Evolutionary conservation across 2,797 vertebrate species (phyloP), one percentile per base, ranked within the genome.

Genomic region (Lophotriccus pileatus): DNA sequence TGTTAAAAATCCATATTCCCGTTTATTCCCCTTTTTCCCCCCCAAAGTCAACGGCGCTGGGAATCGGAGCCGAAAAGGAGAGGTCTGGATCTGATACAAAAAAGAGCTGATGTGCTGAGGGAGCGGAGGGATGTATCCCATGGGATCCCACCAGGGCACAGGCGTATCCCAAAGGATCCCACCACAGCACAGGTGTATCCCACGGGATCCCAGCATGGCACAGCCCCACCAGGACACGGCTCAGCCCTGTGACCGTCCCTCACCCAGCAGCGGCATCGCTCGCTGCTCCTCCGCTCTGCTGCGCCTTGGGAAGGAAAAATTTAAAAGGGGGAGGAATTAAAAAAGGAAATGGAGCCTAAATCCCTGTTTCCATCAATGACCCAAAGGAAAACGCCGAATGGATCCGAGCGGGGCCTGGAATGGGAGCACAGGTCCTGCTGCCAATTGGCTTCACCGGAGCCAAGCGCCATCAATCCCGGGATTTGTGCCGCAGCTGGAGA

Each of bases 201-300:
- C 27, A 10, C 2, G 1, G 9, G 70, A 74, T 32, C 27, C 55
- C 34, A n/a, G 25, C 70, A 18, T 0, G 7, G 56, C 59, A 77
- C 39, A 8, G 34, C 46, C 55, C 36, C 46, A 9, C 7, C 9
- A 34, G 84, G 74, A 77, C 4, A 0, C 0, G 10, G 55, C 32
- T 63, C 9, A 0, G 66, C 59, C 10, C 59, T 12, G 3, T 0
- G 56, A 36, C 32, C 0, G 0, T 1, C 70, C 67, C 63, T 37
- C 8, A 12, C 41, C 36, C 58, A 30, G n/a, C 81, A 10, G 49
- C 1, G 0, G 63, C 89, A 22, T 7, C 6, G 0, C 73, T 30
- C 11, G 0, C 68, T 10, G 73, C 43, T 49, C 53, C 73, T 20
- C 50, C 0, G 34, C 73, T 52, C 53, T 0, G 2, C 14, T 1